Percentiles rank a stretch among this genome's conserved stretches.
phyloP scores from a whole-genome alignment of 2,113 vertebrate species.

The Larimichthys polyactis region DNA sequence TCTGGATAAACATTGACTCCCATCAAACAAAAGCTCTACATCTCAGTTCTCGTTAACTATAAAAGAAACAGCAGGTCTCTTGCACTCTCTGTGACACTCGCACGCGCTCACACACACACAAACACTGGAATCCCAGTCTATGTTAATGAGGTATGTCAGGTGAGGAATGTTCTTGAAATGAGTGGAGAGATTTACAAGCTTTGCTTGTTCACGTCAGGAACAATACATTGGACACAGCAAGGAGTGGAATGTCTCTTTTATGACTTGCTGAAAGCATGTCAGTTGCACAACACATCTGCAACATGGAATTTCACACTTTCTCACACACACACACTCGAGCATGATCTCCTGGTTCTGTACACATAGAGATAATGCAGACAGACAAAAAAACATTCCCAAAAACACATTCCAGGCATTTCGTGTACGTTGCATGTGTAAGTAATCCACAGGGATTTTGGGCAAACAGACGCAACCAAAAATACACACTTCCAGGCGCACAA shows the following conservation, averaged over 20 bases:
- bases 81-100: background rate
- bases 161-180: constrained; percentile 76
- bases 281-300: constrained; percentile 74
- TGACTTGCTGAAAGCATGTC: constrained; percentile 73
- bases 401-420: background rate
- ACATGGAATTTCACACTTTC: constrained; percentile 63
- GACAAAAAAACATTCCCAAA: background rate
- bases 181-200: constrained; percentile 77
- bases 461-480: background rate
- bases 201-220: constrained; percentile 73
- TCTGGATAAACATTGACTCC: constrained; percentile 18
- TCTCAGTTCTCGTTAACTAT: constrained; percentile 18
- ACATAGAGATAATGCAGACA: background rate
- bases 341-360: background rate
- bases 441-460: background rate
- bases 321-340: constrained; percentile 13
- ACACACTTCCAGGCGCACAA: too few relatives aligned
- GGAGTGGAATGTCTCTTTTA: constrained; percentile 77
- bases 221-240: constrained; percentile 71
- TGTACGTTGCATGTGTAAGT: background rate
- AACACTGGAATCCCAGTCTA: constrained; percentile 45
- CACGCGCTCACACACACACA: constrained; percentile 18
- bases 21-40: background rate
- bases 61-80: constrained; percentile 3
- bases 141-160: constrained; percentile 77